Evolutionary conservation across 2,888 invertebrate genomes (phyloP).

Genomic region (Eupithecia centaureata): DNA sequence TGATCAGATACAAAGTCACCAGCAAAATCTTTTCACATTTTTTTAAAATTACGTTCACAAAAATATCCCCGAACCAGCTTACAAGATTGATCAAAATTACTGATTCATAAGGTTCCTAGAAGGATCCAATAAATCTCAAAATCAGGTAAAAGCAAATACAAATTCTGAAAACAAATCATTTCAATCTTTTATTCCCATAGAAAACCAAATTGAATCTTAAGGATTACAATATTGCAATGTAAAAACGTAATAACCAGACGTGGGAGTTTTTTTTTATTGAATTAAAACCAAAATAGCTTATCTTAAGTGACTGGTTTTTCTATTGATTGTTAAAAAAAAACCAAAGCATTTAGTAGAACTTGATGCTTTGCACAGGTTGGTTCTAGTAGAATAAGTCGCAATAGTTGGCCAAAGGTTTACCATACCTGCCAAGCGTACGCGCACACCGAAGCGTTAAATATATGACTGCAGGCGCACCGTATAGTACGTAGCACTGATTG

Average conservation of each 20-base stretch:
- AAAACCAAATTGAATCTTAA: background rate
- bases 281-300: background rate
- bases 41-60: background rate
- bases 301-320: background rate
- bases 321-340: background rate
- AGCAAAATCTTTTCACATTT: background rate
- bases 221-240: background rate
- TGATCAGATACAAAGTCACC: background rate
- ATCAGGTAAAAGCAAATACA: background rate
- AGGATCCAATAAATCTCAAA: background rate
- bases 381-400: background rate
- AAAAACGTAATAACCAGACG: background rate
- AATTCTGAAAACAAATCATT: background rate
- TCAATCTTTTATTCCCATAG: background rate
- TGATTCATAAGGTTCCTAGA: background rate
- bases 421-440: slow-evolving; percentile 56
- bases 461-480: slow-evolving; percentile 54
- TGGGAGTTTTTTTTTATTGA: background rate
- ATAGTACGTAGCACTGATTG: slow-evolving; percentile 41
- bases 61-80: background rate
- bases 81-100: background rate
- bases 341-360: background rate
- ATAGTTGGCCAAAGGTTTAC: slow-evolving; percentile 49
- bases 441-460: slow-evolving; percentile 60
- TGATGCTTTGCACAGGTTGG: background rate